Evolutionary conservation across 1,140 invertebrate genomes (phyloP).

Genomic region (Hylaeus anthracinus): DNA sequence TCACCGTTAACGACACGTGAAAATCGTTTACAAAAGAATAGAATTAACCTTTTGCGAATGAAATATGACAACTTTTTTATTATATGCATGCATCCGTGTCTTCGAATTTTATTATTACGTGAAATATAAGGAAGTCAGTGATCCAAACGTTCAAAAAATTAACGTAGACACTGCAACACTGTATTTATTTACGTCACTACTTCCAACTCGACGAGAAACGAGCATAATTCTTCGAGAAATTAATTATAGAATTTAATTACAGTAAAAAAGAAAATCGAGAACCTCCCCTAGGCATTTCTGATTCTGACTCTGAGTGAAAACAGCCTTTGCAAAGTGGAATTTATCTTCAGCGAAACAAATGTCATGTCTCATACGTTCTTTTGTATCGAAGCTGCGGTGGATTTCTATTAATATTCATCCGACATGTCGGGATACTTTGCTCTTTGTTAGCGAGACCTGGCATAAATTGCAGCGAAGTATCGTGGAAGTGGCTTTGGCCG

Average conservation of each 20-base stretch:
- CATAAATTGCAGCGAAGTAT: slow-evolving; percentile 27
- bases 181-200: no score
- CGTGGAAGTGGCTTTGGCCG: slow-evolving; percentile 4
- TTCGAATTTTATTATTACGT: no score
- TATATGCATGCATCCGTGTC: no score
- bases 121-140: no score
- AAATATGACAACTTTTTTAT: not conserved
- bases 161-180: no score
- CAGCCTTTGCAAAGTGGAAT: not conserved
- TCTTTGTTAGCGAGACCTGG: not conserved
- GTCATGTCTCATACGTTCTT: not conserved
- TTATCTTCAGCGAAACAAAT: not conserved
- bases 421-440: not conserved
- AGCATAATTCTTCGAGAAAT: no score
- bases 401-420: slow-evolving; percentile 1
- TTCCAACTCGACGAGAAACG: no score
- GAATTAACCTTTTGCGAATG: not conserved
- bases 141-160: no score
- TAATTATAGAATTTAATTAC: no score
- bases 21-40: not conserved
- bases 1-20: not conserved
- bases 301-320: no score
- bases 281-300: no score
- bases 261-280: no score
- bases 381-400: not conserved